Percentiles rank a stretch among this genome's conserved stretches.
Conservation (phyloP, 2,797 vertebrate genomes). For the Iguana delicatissima region DNA sequence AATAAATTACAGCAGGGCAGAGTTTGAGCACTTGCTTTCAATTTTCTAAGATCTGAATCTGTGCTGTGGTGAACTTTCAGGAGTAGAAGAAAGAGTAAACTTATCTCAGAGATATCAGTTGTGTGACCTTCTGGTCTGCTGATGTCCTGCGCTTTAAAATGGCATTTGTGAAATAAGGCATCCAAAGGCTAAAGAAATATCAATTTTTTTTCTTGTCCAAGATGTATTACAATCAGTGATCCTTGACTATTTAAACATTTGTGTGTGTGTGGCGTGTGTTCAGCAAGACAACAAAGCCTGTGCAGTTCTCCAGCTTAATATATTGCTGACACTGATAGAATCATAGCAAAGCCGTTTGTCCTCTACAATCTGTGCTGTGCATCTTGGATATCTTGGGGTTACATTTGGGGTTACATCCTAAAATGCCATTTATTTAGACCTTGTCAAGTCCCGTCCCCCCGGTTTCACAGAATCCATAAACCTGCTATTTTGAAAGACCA, state of each 20-base stretch:
- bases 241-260: background rate
- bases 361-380: background rate
- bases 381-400: background rate
- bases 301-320: background rate
- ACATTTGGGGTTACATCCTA: background rate
- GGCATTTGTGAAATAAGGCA: background rate
- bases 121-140: background rate
- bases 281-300: background rate
- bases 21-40: background rate
- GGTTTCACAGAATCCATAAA: background rate
- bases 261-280: background rate
- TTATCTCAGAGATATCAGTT: background rate
- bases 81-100: background rate
- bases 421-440: constrained; percentile 1
- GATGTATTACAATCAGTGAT: background rate
- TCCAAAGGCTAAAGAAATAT: background rate
- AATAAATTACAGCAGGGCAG: constrained; percentile 14
- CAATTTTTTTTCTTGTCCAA: background rate
- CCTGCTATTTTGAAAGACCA: background rate
- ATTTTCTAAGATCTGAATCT: background rate
- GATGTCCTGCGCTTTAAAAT: constrained; percentile 7
- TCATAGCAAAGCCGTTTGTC: constrained; percentile 15
- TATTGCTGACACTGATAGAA: background rate
- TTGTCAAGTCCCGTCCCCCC: background rate
- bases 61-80: background rate